Base-by-base conservation (phyloP, 2,888 invertebrate genomes). In the Drepana falcataria region DNA sequence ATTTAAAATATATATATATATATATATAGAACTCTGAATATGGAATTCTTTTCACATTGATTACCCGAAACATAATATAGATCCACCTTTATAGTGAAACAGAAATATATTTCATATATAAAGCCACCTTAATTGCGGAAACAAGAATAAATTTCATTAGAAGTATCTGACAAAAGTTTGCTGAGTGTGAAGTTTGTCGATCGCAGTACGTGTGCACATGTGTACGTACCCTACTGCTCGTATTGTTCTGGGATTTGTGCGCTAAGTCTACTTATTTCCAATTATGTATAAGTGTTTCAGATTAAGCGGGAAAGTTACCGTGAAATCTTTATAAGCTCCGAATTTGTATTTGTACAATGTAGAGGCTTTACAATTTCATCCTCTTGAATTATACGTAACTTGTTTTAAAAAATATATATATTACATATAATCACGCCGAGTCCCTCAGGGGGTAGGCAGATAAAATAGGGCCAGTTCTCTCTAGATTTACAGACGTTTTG, bases 121-220 rank as follows among this genome's bases (percentile, higher is more conserved):
- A 69, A 69, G 66, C 63, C 57, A 55, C 57, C 44, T 44, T 71
- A 70, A 71, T 67, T 63, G 59, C 59, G 51, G 57, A 59, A 60
- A 62, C 51, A 63, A 59, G 64, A 67, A 70, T 73, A 71, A 63
- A 71, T 70, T 72, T 68, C 63, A 68, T 71, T 68, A 69, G 54
- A 53, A 53, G 52, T 53, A n/a, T 51, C 52, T 53, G 57, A 35
- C 51, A 35, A 58, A 56, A 63, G 55, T 55, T 55, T 53, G 53
- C 55, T 76, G 75, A 69, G 71, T 63, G 62, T 62, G 61, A 73
- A 76, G 71, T 75, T 73, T 59, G n/a, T 53, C 55, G 65, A 70
- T 64, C 57, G 64, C 34, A 40, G 59, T 52, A 69, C 75, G 72
- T 73, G 77, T 65, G 66, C 64, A 68, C 60, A 54, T 66, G 67